Percentiles rank a stretch among this genome's conserved stretches.
Evolutionary conservation across 1,140 invertebrate species (phyloP).

Genomic region (Helicoverpa zea): DNA sequence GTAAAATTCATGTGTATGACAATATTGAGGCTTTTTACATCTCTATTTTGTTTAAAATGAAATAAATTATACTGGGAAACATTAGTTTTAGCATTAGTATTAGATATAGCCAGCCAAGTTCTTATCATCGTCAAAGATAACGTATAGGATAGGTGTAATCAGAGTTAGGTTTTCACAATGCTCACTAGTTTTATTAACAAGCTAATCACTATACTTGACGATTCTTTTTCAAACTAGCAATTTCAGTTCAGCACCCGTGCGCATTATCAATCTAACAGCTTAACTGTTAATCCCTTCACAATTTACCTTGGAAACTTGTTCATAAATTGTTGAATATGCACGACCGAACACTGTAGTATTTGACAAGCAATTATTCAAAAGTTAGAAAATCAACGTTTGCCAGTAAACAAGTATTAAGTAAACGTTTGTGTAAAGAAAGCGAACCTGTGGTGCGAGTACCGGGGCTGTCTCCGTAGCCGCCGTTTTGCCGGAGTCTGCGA

Average conservation of each 20-base stretch:
- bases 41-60: background rate
- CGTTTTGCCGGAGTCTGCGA: slow-evolving; percentile 75
- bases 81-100: slow-evolving; percentile 5
- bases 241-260: slow-evolving; percentile 19
- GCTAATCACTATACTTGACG: slow-evolving; percentile 35
- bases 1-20: background rate
- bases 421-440: slow-evolving; percentile 48
- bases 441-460: slow-evolving; percentile 77
- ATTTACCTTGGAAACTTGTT: slow-evolving; percentile 65
- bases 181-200: slow-evolving; percentile 22
- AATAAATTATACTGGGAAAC: slow-evolving; percentile 20
- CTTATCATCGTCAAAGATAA: slow-evolving; percentile 37
- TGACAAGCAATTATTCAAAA: slow-evolving; percentile 45
- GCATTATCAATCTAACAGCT: slow-evolving; percentile 37
- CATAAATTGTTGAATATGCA: slow-evolving; percentile 51
- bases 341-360: slow-evolving; percentile 27
- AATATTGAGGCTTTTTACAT: background rate
- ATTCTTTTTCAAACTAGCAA: slow-evolving; percentile 8
- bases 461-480: slow-evolving; percentile 72
- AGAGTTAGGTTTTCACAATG: slow-evolving; percentile 21
- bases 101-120: background rate
- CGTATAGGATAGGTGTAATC: slow-evolving; percentile 15
- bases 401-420: slow-evolving; percentile 36
- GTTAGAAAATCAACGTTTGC: slow-evolving; percentile 45
- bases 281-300: slow-evolving; percentile 62